Percentiles rank a stretch among this genome's conserved stretches.
phyloP scores from a whole-genome alignment of 2,888 invertebrate species.

The Ennomos quercinarius region DNA sequence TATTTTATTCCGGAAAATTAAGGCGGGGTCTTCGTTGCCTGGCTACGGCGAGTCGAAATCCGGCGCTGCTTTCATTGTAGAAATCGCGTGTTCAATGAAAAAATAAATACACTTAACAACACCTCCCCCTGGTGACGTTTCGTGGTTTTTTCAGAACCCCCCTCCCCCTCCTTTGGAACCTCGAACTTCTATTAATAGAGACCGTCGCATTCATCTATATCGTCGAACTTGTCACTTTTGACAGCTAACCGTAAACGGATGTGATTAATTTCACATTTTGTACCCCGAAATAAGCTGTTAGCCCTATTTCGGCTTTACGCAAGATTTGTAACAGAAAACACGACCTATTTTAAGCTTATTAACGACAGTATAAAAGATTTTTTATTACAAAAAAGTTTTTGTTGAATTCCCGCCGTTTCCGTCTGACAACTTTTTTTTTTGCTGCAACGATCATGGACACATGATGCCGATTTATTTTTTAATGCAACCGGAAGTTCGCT shows the following conservation, averaged over 20 bases:
- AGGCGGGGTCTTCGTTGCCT: too few relatives aligned
- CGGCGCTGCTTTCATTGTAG: too few relatives aligned
- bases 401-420: constrained; percentile 1
- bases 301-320: constrained; percentile 6
- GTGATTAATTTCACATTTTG: constrained; percentile 3
- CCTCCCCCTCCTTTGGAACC: too few relatives aligned
- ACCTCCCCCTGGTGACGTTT: too few relatives aligned
- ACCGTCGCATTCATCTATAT: too few relatives aligned
- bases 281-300: constrained; percentile 2
- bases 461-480: constrained; percentile 4
- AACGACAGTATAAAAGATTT: neutral
- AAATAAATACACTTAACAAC: too few relatives aligned
- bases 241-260: constrained; percentile 8
- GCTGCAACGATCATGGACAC: neutral
- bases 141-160: too few relatives aligned
- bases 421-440: constrained; percentile 1
- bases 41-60: too few relatives aligned
- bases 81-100: too few relatives aligned
- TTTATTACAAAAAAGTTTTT: constrained; percentile 2
- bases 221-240: constrained; percentile 1
- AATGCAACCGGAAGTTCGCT: constrained; percentile 1
- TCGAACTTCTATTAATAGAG: too few relatives aligned
- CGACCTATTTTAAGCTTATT: constrained; percentile 6
- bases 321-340: constrained; percentile 6
- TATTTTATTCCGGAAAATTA: too few relatives aligned